These are phyloP conservation scores for Hirundo rustica DNA, from an alignment of 2,797 vertebrate genomes.

Conservation along the genomic window DNA sequence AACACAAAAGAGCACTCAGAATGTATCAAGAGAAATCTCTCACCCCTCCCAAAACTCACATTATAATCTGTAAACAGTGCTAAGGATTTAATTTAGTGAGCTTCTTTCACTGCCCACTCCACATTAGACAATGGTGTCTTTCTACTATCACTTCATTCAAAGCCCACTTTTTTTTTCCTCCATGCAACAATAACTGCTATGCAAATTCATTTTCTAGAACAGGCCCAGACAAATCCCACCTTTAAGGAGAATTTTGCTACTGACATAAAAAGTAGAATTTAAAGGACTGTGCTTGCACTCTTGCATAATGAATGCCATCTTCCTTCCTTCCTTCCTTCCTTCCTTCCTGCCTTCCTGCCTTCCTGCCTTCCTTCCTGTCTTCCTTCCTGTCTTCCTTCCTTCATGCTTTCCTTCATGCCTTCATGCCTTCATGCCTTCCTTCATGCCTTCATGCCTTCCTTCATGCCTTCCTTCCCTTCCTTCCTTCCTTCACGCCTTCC, in stretches of 20 bases:
- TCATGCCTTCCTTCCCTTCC: background rate
- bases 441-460: too few relatives aligned
- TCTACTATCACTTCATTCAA: background rate
- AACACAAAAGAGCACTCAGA: background rate
- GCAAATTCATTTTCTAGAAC: background rate
- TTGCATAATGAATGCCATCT: background rate
- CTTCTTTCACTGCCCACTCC: background rate
- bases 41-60: background rate
- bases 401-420: background rate
- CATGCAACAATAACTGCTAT: background rate
- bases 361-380: fast-evolving
- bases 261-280: background rate
- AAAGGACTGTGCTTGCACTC: background rate
- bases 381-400: background rate
- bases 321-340: background rate
- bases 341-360: background rate
- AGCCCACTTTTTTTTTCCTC: background rate
- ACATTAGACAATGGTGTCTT: background rate
- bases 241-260: background rate
- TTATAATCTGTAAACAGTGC: background rate
- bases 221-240: background rate
- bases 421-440: fast-evolving
- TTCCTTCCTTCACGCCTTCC: background rate
- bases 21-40: background rate
- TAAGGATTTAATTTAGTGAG: constrained; percentile 15